Evolutionary conservation across 1,140 invertebrate genomes (phyloP), one percentile per base, ranked within the genome.

Genomic region (Nymphalis io): DNA sequence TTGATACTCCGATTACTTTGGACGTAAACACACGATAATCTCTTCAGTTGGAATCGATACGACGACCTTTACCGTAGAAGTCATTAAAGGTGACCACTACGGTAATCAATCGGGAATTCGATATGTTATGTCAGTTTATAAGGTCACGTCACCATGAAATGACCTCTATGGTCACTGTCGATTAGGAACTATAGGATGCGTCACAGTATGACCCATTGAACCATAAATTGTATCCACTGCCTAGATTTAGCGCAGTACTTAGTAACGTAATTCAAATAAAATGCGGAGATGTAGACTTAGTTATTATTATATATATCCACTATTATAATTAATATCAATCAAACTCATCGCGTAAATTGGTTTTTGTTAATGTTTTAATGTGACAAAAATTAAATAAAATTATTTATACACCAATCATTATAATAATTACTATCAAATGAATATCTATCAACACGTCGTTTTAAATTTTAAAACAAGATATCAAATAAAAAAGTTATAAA

Each of bases 141-240:
- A 69, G 67, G 67, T 69, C 60, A 58, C 40, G 40, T 62, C 16
- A 61, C 67, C 67, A 58, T 39, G 44, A 69, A 62, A 69, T 60
- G 67, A 60, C 67, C 67, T 69, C 60, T 57, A 69, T 69, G 67
- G 67, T 69, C 67, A 69, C 38, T 62, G 67, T 62, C 60, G 51
- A 60, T 69, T 69, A 69, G 60, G 60, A 60, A 62, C 60, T 62
- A 62, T 48, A 69, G 67, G 67, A 69, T 69, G 67, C 60, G 16
- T 57, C 40, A 23, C 48, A 10, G 39, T 57, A 40, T 57, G 16
- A 38, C 18, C 40, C 67, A 69, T 27, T 69, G 60, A 68, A 55
- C 60, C 51, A 69, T 62, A 57, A 69, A 69, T 55, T 51, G 3
- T 13, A n/a, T 55, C 13, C 2, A 33, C 27, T 55, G 20, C 13